phyloP scores from a whole-genome alignment of 2,888 invertebrate species.

The Dastarcus helophoroides region DNA sequence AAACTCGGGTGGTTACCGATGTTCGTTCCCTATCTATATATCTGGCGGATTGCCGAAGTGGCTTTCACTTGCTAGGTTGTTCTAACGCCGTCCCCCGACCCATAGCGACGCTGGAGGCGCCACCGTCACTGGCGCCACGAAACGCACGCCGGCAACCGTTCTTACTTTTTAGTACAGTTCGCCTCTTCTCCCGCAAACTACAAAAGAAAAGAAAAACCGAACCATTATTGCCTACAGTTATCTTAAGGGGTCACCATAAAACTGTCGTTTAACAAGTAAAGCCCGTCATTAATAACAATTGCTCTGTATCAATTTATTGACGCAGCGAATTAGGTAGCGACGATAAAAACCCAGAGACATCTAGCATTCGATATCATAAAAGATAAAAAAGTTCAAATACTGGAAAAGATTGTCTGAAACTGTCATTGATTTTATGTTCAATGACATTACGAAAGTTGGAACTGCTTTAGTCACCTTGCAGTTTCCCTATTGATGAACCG shows the following conservation, averaged over 20 bases:
- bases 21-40: too few species aligned
- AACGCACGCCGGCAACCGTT: slow-evolving; percentile 31
- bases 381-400: too few species aligned
- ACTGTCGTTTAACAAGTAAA: slow-evolving; percentile 38
- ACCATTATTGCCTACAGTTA: slow-evolving; percentile 40
- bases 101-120: slow-evolving; percentile 25
- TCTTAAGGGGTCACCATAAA: slow-evolving; percentile 39
- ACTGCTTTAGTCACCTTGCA: too few species aligned
- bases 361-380: too few species aligned
- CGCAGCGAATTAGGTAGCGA: slow-evolving; percentile 30
- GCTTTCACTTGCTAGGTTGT: slow-evolving; percentile 26
- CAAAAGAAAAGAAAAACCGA: slow-evolving; percentile 37
- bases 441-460: too few species aligned
- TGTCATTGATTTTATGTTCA: too few species aligned
- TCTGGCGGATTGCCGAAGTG: too few species aligned
- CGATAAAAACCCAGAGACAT: too few species aligned
- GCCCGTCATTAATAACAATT: slow-evolving; percentile 35
- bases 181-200: too few species aligned
- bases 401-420: too few species aligned
- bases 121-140: slow-evolving; percentile 30
- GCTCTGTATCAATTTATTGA: slow-evolving; percentile 35
- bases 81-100: slow-evolving; percentile 19
- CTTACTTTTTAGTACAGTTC: slow-evolving; percentile 36
- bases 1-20: too few species aligned
- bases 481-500: too few species aligned